A percentile compares a stretch with the other conserved stretches of the same genome.
Conservation (phyloP, 35 echinoderm and acorn worm species). For the Acanthaster planci region DNA sequence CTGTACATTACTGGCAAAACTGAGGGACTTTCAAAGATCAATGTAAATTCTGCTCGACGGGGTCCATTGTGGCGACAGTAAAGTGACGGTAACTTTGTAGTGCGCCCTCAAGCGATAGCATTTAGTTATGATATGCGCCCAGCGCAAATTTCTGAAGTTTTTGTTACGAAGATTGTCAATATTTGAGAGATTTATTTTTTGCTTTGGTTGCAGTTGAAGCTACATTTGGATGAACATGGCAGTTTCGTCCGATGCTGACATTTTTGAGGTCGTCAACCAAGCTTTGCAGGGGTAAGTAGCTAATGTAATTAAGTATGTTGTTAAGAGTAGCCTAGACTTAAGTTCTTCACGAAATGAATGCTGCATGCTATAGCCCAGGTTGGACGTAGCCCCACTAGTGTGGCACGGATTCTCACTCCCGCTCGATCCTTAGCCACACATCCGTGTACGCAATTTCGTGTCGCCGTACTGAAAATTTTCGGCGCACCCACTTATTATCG, state of each 20-base stretch:
- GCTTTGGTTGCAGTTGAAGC: not conserved
- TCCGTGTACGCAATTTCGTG: no score
- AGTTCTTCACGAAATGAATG: not conserved
- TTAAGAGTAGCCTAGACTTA: no score
- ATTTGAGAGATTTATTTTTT: not conserved
- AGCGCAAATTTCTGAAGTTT: not conserved
- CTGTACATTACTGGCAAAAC: no score
- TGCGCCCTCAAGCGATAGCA: not conserved
- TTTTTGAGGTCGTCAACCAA: not conserved
- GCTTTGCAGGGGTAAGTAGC: conserved; percentile 18
- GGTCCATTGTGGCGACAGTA: not conserved
- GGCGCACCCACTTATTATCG: no score
- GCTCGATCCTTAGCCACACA: no score
- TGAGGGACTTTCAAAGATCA: no score
- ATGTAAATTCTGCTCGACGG: not conserved
- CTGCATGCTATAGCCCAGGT: not conserved
- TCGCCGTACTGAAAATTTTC: no score
- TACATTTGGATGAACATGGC: not conserved
- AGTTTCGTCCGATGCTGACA: conserved; percentile 2
- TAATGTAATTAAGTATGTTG: no score
- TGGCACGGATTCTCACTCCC: no score
- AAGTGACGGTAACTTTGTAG: not conserved
- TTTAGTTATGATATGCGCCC: not conserved
- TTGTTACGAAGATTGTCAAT: not conserved
- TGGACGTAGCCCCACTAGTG: no score